Evolutionary conservation across 2,888 invertebrate species (phyloP).

Genomic region (Drosophila pseudotakahashii): DNA sequence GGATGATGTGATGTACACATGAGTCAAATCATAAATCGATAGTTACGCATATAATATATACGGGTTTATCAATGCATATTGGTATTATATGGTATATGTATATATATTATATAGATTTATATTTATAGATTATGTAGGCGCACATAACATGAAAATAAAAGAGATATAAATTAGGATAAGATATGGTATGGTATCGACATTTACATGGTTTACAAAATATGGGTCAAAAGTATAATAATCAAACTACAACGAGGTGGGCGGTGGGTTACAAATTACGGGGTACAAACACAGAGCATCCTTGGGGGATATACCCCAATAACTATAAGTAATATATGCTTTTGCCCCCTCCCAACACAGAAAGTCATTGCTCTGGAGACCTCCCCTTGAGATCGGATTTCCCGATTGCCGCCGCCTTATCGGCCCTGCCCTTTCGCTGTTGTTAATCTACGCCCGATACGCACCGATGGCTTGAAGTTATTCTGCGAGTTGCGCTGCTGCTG

Average conservation of each 20-base stretch:
- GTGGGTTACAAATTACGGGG: slow-evolving; percentile 15
- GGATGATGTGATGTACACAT: slow-evolving; percentile 58
- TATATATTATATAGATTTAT: background rate
- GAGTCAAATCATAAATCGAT: slow-evolving; percentile 52
- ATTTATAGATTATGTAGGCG: slow-evolving; percentile 57
- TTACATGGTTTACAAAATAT: slow-evolving; percentile 46
- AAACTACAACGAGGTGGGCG: slow-evolving; percentile 23
- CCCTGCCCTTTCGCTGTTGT: slow-evolving; percentile 28
- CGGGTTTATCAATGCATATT: slow-evolving; percentile 44
- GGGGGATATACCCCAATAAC: background rate
- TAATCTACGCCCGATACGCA: slow-evolving; percentile 83
- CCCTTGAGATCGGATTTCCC: slow-evolving; percentile 21
- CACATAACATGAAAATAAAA: slow-evolving; percentile 79
- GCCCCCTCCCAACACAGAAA: background rate
- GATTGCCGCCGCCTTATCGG: slow-evolving; percentile 20
- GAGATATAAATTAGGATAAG: slow-evolving; percentile 54
- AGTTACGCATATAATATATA: slow-evolving; percentile 26
- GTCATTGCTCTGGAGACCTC: slow-evolving; percentile 37
- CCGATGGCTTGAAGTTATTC: slow-evolving; percentile 95
- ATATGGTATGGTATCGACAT: slow-evolving; percentile 33
- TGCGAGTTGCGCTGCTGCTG: slow-evolving; percentile 93
- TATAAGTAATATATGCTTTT: background rate
- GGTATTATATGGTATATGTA: slow-evolving; percentile 46
- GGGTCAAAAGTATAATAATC: slow-evolving; percentile 62
- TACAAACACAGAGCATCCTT: slow-evolving; percentile 7